phyloP scores from a whole-genome alignment of 2,888 invertebrate species.

The Troides oblongomaculatus region DNA sequence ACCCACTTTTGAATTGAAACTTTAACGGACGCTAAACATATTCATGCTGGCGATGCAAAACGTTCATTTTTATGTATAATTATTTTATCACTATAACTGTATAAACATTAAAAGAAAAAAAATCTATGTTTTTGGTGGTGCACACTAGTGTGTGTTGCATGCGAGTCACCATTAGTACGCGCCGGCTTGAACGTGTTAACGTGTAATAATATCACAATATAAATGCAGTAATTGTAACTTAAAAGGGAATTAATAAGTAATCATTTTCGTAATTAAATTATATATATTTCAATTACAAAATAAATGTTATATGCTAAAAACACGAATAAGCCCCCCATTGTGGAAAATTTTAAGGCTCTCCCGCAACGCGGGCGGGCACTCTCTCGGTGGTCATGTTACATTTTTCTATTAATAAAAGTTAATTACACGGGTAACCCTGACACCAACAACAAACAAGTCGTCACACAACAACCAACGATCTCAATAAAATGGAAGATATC shows the following conservation, averaged over 20 bases:
- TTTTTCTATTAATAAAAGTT: conserved; percentile 7
- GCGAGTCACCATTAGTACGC: too few relatives aligned
- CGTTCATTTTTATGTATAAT: too few relatives aligned
- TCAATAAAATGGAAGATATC: conserved; percentile 35
- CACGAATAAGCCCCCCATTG: neutral
- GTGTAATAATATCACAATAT: conserved; percentile 34
- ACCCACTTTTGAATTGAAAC: conserved; percentile 18
- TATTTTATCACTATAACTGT: too few relatives aligned
- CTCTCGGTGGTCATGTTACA: conserved; percentile 25
- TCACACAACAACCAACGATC: conserved; percentile 19
- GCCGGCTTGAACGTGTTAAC: conserved; percentile 12
- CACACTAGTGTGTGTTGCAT: too few relatives aligned
- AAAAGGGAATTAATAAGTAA: conserved; percentile 11
- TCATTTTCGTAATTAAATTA: conserved; percentile 13
- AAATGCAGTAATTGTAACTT: conserved; percentile 33
- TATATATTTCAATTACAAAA: conserved; percentile 19
- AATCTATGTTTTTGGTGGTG: too few relatives aligned
- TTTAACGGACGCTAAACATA: too few relatives aligned
- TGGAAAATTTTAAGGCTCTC: neutral
- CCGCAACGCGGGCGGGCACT: neutral
- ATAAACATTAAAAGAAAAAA: too few relatives aligned
- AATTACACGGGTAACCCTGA: conserved; percentile 20
- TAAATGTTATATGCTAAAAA: conserved; percentile 12
- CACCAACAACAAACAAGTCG: conserved; percentile 12
- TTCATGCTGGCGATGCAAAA: too few relatives aligned